Evolutionary conservation across 2,888 invertebrate genomes (phyloP).

Genomic region (Latrodectus elegans): DNA sequence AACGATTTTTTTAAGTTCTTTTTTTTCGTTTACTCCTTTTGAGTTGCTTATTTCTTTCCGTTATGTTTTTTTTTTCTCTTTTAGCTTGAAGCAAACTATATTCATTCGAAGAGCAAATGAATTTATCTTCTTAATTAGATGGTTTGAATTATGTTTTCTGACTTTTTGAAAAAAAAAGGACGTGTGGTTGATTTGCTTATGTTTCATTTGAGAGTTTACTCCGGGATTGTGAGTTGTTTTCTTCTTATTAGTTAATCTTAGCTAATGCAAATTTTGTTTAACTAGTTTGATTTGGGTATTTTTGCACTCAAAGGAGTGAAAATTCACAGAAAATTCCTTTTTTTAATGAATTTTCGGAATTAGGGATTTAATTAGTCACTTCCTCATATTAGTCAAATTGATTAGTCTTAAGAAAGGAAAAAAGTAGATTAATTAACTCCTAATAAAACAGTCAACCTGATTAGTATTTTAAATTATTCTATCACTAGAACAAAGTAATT

Average conservation of each 20-base stretch:
- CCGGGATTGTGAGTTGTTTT: conserved; percentile 11
- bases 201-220: conserved; percentile 18
- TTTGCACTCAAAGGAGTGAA: no score
- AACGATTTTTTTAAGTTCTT: conserved; percentile 14
- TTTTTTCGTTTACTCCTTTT: background rate
- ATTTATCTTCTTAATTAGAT: conserved; percentile 59
- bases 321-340: no score
- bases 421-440: no score
- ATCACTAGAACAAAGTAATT: no score
- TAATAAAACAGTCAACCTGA: no score
- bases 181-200: conserved; percentile 1
- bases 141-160: conserved; percentile 19
- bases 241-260: background rate
- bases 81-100: conserved; percentile 26
- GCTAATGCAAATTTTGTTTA: conserved; percentile 29
- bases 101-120: conserved; percentile 52
- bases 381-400: no score
- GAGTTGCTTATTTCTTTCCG: conserved; percentile 23
- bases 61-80: conserved; percentile 16
- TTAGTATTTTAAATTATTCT: no score
- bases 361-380: no score
- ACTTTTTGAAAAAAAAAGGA: conserved; percentile 6
- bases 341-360: no score
- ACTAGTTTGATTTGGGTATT: conserved; percentile 4
- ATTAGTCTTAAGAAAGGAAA: no score